Percentiles rank a stretch among this genome's conserved stretches.
Conservation (phyloP, 1,140 invertebrate genomes). For the Diploscapter pachys region DNA sequence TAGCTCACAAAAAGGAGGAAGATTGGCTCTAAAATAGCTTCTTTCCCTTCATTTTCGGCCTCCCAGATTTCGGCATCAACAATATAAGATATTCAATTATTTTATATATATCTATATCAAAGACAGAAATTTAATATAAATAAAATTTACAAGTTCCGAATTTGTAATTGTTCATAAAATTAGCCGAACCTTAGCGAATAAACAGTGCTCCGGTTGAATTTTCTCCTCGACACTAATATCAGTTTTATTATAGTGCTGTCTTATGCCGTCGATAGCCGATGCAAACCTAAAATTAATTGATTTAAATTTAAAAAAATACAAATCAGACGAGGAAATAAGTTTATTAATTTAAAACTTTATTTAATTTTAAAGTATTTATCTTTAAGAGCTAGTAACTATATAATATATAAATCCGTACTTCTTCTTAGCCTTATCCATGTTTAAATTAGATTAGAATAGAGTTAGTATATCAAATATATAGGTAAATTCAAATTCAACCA, state of each 20-base stretch:
- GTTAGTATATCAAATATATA: too few relatives aligned
- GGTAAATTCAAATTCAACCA: too few relatives aligned
- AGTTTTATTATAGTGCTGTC: constrained; percentile 39
- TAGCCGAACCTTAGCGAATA: constrained; percentile 39
- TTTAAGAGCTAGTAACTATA: too few relatives aligned
- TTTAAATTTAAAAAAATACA: not conserved
- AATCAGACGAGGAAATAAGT: too few relatives aligned
- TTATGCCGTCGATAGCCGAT: constrained; percentile 47
- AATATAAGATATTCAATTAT: not conserved
- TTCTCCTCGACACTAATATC: constrained; percentile 48
- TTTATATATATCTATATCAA: constrained; percentile 2
- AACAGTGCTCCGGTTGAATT: constrained; percentile 41
- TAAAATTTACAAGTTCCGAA: constrained; percentile 10
- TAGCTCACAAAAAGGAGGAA: not conserved
- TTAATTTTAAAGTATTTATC: too few relatives aligned
- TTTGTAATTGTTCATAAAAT: constrained; percentile 11
- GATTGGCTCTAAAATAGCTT: constrained; percentile 5
- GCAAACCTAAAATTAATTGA: constrained; percentile 37
- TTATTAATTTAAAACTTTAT: too few relatives aligned
- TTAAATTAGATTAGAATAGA: too few relatives aligned
- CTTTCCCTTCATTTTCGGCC: constrained; percentile 17
- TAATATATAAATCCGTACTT: too few relatives aligned
- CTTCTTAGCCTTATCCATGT: too few relatives aligned
- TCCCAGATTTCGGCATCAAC: not conserved
- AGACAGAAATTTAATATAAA: constrained; percentile 3